Evolutionary conservation across 2,888 invertebrate genomes (phyloP).

Genomic region (Agriopis aurantiaria): DNA sequence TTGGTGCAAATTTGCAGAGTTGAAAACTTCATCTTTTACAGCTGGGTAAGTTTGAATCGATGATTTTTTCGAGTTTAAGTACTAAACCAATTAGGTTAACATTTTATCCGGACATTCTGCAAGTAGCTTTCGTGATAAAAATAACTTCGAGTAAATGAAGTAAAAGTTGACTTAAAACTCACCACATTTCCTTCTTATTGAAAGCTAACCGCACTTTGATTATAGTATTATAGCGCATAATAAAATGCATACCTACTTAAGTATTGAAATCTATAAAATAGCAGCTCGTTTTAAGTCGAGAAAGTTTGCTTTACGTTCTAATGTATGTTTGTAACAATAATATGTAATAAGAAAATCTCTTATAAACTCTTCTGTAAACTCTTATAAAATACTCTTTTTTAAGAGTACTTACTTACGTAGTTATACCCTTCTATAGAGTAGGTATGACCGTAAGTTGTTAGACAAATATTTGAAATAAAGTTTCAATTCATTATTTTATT

Average conservation of each 20-base stretch:
- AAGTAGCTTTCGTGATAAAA: too few species aligned
- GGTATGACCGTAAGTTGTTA: not conserved
- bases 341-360: too few species aligned
- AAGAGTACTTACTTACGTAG: too few species aligned
- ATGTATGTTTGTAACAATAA: not conserved
- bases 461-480: not conserved
- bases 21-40: too few species aligned
- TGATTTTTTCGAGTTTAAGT: too few species aligned
- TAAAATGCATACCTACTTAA: constrained; percentile 12
- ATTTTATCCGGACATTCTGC: too few species aligned
- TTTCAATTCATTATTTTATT: constrained; percentile 31
- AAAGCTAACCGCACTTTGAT: constrained; percentile 53
- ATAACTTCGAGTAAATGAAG: not conserved
- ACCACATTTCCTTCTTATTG: constrained; percentile 41
- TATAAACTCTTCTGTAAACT: too few species aligned
- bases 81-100: too few species aligned
- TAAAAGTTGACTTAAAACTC: not conserved
- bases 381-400: too few species aligned
- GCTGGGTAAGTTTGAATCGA: too few species aligned
- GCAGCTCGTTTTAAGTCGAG: constrained; percentile 5
- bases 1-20: not conserved
- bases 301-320: constrained; percentile 10
- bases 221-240: not conserved
- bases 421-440: too few species aligned
- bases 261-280: too few species aligned